Base-by-base conservation (phyloP, 2,113 vertebrate genomes). In the Pedionomus torquatus region DNA sequence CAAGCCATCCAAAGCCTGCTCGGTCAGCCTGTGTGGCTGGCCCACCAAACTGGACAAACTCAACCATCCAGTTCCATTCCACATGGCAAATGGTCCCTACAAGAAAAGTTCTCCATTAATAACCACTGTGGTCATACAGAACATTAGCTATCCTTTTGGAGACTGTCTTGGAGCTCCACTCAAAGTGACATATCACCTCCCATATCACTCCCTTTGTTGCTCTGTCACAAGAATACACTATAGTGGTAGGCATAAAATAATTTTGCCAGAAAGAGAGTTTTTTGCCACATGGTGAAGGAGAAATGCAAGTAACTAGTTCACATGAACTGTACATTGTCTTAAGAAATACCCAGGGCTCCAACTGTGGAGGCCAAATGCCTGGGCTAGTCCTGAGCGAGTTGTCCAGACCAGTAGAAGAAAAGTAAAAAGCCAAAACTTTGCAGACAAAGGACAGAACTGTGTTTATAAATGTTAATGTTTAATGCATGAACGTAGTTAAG, bases 171-270 rank as follows among this genome's bases (percentile, higher is more conserved):
- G 19, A 83, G 14, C 20, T 77, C n/a, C 41, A 11, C 31, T 41
- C 21, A 78, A 39, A 77, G 4, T 11, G 10, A 41, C 4, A 0
- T 4, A 3, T 41, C 4, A 70, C 10, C 2, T 3, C 5, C 15
- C 10, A 5, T 14, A 33, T 8, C 58, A 18, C 5, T 58, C 13
- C 31, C 39, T 52, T 54, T 35, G 70, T 69, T 80, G 37, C 21
- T 69, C 41, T 88, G 5, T 71, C 46, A 66, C 8, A 13, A 66
- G 37, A 63, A 48, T 37, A 24, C 24, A 55, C 11, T 15, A 15
- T 49, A 63, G 19, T 14, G 26, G 9, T 35, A 71, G 8, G 20
- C 10, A 9, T 20, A 2, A 79, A 69, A 28, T 68, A 68, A 21
- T 2, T 44, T 87, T 8, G 23, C n/a, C n/a, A 28, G 30, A 81